These are phyloP conservation scores for Kradibia gibbosae DNA, from an alignment of 1,140 invertebrate genomes.

Conservation along the genomic window DNA sequence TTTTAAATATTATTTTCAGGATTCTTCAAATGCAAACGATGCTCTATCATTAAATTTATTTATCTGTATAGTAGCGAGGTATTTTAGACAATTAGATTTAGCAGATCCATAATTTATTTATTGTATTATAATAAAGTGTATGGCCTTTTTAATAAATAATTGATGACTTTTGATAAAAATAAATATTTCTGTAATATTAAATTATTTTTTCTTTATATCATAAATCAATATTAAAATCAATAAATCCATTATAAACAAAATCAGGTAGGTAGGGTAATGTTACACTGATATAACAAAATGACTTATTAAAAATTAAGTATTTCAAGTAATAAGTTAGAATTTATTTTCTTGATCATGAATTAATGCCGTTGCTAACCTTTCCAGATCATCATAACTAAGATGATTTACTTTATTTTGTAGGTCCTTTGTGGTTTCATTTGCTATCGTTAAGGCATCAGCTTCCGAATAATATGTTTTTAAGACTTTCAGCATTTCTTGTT, in stretches of 20 bases:
- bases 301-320: constrained; percentile 49
- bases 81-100: constrained; percentile 77
- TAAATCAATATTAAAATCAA: constrained; percentile 50
- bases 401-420: constrained; percentile 68
- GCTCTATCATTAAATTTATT: constrained; percentile 75
- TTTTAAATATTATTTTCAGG: constrained; percentile 68
- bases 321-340: constrained; percentile 54
- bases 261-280: constrained; percentile 36
- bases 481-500: constrained; percentile 66
- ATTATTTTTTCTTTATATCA: constrained; percentile 49
- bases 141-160: constrained; percentile 45
- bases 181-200: constrained; percentile 49
- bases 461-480: constrained; percentile 67
- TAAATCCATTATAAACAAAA: constrained; percentile 48
- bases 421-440: constrained; percentile 67
- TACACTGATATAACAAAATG: constrained; percentile 47
- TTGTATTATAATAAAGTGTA: constrained; percentile 40
- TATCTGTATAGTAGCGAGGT: constrained; percentile 76
- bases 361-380: constrained; percentile 70
- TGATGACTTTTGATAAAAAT: constrained; percentile 49
- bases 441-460: constrained; percentile 67
- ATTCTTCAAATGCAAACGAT: constrained; percentile 64
- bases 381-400: constrained; percentile 69
- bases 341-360: constrained; percentile 69
- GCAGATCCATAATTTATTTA: constrained; percentile 67